phyloP scores from a whole-genome alignment of 2,797 vertebrate genomes.

The Crenuchus spilurus region DNA sequence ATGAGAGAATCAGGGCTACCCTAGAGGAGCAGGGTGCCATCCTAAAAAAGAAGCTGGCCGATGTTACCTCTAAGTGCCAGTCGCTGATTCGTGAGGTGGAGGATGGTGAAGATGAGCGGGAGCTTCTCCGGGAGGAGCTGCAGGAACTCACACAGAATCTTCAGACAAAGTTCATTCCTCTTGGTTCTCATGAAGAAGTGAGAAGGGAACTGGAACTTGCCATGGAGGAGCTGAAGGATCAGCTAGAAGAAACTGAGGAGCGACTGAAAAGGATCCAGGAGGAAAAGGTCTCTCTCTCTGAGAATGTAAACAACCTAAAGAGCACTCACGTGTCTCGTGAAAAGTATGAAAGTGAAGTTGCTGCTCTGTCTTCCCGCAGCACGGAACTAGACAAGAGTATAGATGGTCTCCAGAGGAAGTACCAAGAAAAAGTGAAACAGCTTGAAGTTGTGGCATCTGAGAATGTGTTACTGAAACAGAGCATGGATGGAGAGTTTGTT shows the following conservation, averaged over 20 bases:
- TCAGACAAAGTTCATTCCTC: constrained; percentile 81
- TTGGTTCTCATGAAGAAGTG: constrained; percentile 82
- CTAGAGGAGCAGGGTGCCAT: constrained; percentile 80
- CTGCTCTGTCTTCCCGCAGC: constrained; percentile 71
- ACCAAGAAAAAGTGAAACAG: constrained; percentile 74
- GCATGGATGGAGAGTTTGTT: constrained; percentile 80
- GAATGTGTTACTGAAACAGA: constrained; percentile 75
- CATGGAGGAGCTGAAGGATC: constrained; percentile 84
- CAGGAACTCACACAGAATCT: constrained; percentile 82
- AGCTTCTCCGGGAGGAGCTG: constrained; percentile 82
- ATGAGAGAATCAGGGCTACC: constrained; percentile 73
- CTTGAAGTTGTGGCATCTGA: constrained; percentile 71
- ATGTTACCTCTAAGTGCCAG: constrained; percentile 83
- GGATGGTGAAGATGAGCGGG: constrained; percentile 77
- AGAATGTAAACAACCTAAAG: constrained; percentile 75
- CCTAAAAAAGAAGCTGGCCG: constrained; percentile 79
- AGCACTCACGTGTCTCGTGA: constrained; percentile 72
- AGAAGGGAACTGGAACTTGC: constrained; percentile 76
- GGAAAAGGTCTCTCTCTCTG: constrained; percentile 77
- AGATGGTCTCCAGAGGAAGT: constrained; percentile 74
- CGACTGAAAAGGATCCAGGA: constrained; percentile 80
- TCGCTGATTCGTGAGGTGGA: constrained; percentile 83
- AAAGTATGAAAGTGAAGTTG: constrained; percentile 76
- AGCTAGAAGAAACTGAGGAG: constrained; percentile 84
- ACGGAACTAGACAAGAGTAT: constrained; percentile 77